phyloP scores from a whole-genome alignment of 2,888 invertebrate genomes.

The Andricus quercusramuli region DNA sequence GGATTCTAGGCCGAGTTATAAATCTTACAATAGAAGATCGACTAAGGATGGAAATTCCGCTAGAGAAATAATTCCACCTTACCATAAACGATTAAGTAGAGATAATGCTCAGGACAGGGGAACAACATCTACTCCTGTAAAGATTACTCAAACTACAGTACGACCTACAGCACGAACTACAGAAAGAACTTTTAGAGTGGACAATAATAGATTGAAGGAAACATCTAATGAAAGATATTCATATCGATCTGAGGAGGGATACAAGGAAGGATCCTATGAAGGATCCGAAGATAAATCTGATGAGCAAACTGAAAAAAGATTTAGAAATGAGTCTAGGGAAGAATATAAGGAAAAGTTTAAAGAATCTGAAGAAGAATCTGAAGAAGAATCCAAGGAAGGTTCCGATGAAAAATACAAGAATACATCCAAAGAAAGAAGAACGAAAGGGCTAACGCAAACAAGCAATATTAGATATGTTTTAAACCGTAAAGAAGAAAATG shows the following conservation, averaged over 20 bases:
- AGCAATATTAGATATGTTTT: background rate
- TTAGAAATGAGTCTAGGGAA: background rate
- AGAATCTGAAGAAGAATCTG: too few relatives aligned
- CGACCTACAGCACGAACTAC: background rate
- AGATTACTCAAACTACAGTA: background rate
- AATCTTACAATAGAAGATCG: background rate
- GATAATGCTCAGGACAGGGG: background rate
- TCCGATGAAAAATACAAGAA: background rate
- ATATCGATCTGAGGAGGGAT: background rate
- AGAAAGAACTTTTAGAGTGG: background rate
- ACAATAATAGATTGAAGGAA: background rate
- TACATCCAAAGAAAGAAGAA: background rate
- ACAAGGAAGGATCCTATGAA: background rate
- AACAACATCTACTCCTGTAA: background rate
- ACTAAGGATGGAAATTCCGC: background rate
- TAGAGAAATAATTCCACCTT: background rate
- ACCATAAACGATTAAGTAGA: background rate
- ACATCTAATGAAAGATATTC: background rate
- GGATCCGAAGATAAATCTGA: background rate
- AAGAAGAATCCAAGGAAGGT: background rate
- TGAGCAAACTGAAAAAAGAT: background rate
- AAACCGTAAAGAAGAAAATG: background rate
- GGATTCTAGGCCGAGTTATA: background rate
- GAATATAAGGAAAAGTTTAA: too few relatives aligned
- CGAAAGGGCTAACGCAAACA: background rate